phyloP scores from a whole-genome alignment of 2,797 vertebrate genomes.

The Lagodon rhomboides region DNA sequence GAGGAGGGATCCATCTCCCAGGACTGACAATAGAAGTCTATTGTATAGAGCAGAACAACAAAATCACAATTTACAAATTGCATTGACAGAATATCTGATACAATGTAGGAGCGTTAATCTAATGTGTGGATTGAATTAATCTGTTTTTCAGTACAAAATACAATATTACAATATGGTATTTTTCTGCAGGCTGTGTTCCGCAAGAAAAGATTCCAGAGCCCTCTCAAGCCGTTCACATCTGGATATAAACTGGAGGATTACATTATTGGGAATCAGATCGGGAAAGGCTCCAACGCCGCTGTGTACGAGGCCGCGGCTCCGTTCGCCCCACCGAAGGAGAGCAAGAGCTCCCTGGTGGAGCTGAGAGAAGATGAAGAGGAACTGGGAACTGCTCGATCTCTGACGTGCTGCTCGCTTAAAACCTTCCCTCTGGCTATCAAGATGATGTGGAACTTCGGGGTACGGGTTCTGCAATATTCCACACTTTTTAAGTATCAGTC shows the following conservation, averaged over 20 bases:
- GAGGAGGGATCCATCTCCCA: no score
- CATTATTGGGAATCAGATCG: constrained; percentile 90
- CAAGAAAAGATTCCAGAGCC: constrained; percentile 85
- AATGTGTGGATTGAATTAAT: no score
- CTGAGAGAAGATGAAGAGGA: constrained; percentile 63
- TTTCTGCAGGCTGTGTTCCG: constrained; percentile 87
- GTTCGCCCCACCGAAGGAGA: constrained; percentile 51
- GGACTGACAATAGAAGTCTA: no score
- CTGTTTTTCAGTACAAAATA: no score
- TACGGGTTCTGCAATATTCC: constrained; percentile 66
- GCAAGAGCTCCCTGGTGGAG: constrained; percentile 56
- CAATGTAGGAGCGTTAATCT: not conserved
- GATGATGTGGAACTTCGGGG: constrained; percentile 98
- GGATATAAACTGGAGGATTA: constrained; percentile 94
- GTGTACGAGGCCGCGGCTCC: constrained; percentile 91
- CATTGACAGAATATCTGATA: no score
- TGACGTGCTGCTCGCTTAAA: constrained; percentile 66
- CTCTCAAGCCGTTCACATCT: constrained; percentile 76
- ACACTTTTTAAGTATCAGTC: not conserved
- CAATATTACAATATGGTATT: not conserved
- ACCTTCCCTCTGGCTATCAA: constrained; percentile 92
- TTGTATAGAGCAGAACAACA: no score
- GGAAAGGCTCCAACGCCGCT: constrained; percentile 92
- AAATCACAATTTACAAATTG: no score
- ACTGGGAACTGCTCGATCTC: constrained; percentile 5